Conservation (phyloP, 2,113 vertebrate species). For the Ophthalmolycus amberensis region DNA sequence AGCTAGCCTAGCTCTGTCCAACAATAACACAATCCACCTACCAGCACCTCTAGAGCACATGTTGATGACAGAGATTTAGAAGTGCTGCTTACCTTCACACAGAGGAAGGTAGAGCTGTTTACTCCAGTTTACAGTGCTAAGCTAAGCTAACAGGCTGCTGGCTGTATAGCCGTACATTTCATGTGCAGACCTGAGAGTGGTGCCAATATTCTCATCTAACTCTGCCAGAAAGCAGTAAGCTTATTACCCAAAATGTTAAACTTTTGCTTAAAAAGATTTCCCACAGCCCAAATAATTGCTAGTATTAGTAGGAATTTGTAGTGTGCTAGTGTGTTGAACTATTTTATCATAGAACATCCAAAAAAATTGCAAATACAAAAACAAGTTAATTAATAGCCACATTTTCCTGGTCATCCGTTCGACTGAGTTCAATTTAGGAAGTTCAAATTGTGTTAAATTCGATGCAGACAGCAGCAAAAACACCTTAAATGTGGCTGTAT, state of each 20-base stretch:
- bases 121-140: neutral
- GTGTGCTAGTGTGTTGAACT: neutral
- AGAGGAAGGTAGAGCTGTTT: neutral
- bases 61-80: neutral
- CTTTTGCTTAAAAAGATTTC: neutral
- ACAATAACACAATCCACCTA: neutral
- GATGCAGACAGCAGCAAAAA: neutral
- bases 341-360: neutral
- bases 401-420: neutral
- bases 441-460: neutral
- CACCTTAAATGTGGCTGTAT: neutral
- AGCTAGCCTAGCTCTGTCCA: neutral
- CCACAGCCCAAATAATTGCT: neutral
- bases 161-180: neutral
- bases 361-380: neutral
- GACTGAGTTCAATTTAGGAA: neutral
- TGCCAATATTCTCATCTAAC: neutral
- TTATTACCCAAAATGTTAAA: neutral
- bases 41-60: neutral
- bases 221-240: neutral
- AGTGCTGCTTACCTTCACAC: neutral
- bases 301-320: neutral
- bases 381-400: neutral
- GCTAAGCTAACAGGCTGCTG: neutral
- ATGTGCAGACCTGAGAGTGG: neutral